Evolutionary conservation across 2,888 invertebrate species (phyloP), one percentile per base, ranked within the genome.

Genomic region (Dendrolimus pini): DNA sequence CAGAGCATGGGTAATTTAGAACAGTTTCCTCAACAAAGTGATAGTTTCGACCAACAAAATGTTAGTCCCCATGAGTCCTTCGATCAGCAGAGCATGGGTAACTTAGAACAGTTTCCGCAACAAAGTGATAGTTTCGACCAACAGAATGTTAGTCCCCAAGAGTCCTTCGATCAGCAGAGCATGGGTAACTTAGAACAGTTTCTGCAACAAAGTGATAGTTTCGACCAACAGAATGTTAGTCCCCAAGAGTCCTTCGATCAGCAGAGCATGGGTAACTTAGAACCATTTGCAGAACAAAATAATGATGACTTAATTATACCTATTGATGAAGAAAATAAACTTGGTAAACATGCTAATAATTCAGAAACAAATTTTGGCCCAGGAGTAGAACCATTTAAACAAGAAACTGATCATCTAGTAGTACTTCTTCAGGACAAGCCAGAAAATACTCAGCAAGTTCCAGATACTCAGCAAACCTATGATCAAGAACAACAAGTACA

Each of bases 251-350:
- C 10, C 9, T 47, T 47, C 3, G 47, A 10, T 47, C 47, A 47
- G 6, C 47, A 47, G 10, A 47, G 10, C 3, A 9, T 9, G 9
- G 47, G 47, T 12, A 47, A 12, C 12, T 47, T 47, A 47, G 52
- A 63, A 18, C 54, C 58, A 14, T 58, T 62, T 10, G 58, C 61
- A 47, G 60, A 62, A 41, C 56, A 58, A 56, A 41, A 47, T 47
- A 47, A 47, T 8, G 47, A 47, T 47, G 47, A 47, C 12, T 47
- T 47, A 47, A 12, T 47, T 9, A 47, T 47, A 47, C 47, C 9
- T 3, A 30, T 30, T 30, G 30, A 6, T 30, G 30, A 30, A 30
- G 30, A 30, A 30, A 30, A 6, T 30, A 47, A 9, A 47, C 12
- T 12, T 9, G 12, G 47, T 47, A 47, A 47, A 47, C 47, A 47